A percentile compares a stretch with the other conserved stretches of the same genome.
These are phyloP conservation scores for Ellobium chinense DNA, from an alignment of 2,888 invertebrate genomes.

Conservation along the genomic window DNA sequence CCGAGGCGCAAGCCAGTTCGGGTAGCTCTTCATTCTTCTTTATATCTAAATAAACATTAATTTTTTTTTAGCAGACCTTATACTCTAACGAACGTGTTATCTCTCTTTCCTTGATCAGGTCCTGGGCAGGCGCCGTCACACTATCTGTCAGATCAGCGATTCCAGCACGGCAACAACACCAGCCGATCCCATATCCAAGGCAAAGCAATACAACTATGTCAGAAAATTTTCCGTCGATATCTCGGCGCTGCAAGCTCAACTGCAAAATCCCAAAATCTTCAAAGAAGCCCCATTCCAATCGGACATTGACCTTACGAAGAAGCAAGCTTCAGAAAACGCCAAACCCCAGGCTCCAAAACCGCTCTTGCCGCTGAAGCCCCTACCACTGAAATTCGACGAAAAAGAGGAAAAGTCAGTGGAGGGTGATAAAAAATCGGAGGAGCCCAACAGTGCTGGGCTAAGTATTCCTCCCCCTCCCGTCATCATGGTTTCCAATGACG, in stretches of 20 bases:
- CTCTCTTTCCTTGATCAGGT: too few relatives aligned
- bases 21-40: too few relatives aligned
- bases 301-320: slow-evolving; percentile 58
- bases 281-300: slow-evolving; percentile 65
- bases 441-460: background rate
- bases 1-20: too few relatives aligned
- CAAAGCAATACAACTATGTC: slow-evolving; percentile 75
- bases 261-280: slow-evolving; percentile 76
- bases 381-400: slow-evolving; percentile 26
- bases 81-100: too few relatives aligned
- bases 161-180: slow-evolving; percentile 57
- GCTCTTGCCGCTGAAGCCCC: slow-evolving; percentile 34
- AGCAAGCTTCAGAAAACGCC: background rate
- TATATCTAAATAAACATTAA: too few relatives aligned
- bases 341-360: slow-evolving; percentile 33
- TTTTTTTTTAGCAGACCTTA: too few relatives aligned
- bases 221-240: slow-evolving; percentile 78
- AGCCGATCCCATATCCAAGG: slow-evolving; percentile 54
- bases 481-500: slow-evolving; percentile 52
- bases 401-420: background rate
- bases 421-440: background rate
- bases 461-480: slow-evolving; percentile 42
- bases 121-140: slow-evolving; percentile 68
- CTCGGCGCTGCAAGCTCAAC: slow-evolving; percentile 75
- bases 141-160: slow-evolving; percentile 72